Evolutionary conservation across 1,140 invertebrate species (phyloP), one percentile per base, ranked within the genome.

Genomic region (Andrena cerasifolii): DNA sequence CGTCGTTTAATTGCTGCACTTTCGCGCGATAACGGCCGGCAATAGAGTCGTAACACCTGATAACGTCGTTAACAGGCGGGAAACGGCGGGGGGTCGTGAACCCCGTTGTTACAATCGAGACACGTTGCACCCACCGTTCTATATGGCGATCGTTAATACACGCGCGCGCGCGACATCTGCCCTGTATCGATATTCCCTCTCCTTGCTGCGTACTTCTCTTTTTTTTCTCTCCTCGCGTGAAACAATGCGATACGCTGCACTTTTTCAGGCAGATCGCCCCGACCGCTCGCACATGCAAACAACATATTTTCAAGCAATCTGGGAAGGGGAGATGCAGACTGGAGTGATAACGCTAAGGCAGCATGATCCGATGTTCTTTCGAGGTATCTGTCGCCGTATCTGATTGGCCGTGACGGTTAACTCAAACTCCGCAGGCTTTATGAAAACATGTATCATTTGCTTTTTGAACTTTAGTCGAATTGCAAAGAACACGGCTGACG

Each of bases 31-130:
- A 82, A 74, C 59, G 26, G 51, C 43, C 18, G 28, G 8, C 54
- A 24, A 26, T 47, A 78, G 53, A 62, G 51, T 67, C 53, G 53
- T 62, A 70, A 83, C 82, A 84, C 53, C 81, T 83, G 82, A 83
- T 84, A 84, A 80, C 47, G 53, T 53, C 31, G 56, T 51, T 59
- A 18, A 40, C 33, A 21, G 28, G 6, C 61, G 24, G 36, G 40
- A 0, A 26, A 28, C 0, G 54, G 26, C 28, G 21, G 3, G 28
- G 10, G 43, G 54, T n/a, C 14, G n/a, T 59, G 51, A 54, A 62
- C 43, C 31, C 10, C 18, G 24, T 28, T 21, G 49, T 10, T 16
- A 45, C 18, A n/a, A 21, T 33, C 26, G 28, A 18, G 47, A 21
- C 8, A 24, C 31, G 10, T 36, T 40, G 18, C 36, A 10, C 33